A percentile compares a stretch with the other conserved stretches of the same genome.
These are phyloP conservation scores for Semaprochilodus insignis DNA, from an alignment of 2,797 vertebrate species.

Conservation along the genomic window DNA sequence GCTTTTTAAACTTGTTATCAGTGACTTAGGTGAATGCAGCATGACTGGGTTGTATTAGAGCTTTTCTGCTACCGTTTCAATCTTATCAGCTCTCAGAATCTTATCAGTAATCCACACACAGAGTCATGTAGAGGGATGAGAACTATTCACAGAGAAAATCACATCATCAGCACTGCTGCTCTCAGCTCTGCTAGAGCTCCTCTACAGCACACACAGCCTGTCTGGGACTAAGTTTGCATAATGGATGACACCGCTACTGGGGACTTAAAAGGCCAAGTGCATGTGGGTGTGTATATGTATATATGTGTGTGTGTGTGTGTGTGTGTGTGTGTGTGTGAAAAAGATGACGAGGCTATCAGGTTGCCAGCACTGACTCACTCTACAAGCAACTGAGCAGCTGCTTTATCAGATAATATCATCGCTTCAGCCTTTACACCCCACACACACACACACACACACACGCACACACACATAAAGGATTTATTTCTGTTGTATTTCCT, in stretches of 20 bases:
- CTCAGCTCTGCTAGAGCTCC: neutral
- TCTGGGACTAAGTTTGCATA: conserved; percentile 22
- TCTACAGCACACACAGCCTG: neutral
- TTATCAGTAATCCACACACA: conserved; percentile 2
- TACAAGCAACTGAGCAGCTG: conserved; percentile 50
- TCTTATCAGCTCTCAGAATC: neutral
- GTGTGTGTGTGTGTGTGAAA: conserved; percentile 19
- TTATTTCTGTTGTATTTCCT: conserved; percentile 1
- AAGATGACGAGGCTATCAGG: conserved; percentile 39
- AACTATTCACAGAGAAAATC: neutral
- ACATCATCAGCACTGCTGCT: neutral
- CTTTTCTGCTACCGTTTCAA: neutral
- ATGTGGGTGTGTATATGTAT: neutral
- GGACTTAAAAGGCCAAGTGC: conserved; percentile 39
- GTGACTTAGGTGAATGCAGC: neutral
- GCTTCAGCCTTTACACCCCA: neutral
- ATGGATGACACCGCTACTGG: conserved; percentile 28
- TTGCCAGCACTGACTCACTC: conserved; percentile 48
- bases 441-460: conserved; percentile 32
- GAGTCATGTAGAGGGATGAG: neutral
- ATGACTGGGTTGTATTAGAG: neutral
- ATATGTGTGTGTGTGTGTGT: neutral
- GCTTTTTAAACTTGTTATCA: neutral
- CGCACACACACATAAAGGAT: conserved; percentile 12
- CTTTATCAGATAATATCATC: conserved; percentile 42